These are phyloP conservation scores for Drosophila kurseongensis DNA, from an alignment of 1,140 invertebrate species.

Conservation along the genomic window DNA sequence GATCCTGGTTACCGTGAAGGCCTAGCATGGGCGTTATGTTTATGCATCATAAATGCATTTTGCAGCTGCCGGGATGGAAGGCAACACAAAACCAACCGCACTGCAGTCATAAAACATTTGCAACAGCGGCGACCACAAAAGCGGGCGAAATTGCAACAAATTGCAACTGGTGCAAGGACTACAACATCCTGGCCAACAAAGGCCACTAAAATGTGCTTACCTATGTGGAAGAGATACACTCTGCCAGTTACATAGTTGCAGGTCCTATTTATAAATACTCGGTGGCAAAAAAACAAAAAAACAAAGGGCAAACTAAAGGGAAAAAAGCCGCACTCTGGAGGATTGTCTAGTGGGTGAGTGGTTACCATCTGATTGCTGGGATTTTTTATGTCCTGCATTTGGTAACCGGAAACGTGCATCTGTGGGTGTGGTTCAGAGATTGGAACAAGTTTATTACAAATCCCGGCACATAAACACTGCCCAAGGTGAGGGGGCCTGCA, in stretches of 20 bases:
- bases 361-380: constrained; percentile 64
- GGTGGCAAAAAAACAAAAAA: background rate
- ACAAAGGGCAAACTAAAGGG: constrained; percentile 22
- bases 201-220: constrained; percentile 65
- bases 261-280: constrained; percentile 70
- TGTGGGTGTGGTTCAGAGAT: constrained; percentile 46
- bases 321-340: constrained; percentile 42
- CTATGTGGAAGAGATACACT: constrained; percentile 57
- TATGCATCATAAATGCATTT: constrained; percentile 81
- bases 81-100: constrained; percentile 23
- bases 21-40: constrained; percentile 63
- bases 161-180: constrained; percentile 55
- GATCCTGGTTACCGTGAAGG: constrained; percentile 13
- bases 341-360: constrained; percentile 30
- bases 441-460: constrained; percentile 67
- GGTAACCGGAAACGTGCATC: constrained; percentile 34
- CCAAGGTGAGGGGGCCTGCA: background rate
- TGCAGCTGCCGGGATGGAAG: constrained; percentile 19
- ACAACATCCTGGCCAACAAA: constrained; percentile 45
- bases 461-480: constrained; percentile 38
- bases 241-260: constrained; percentile 43
- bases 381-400: constrained; percentile 60
- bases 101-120: constrained; percentile 75
- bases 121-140: constrained; percentile 57
- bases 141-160: constrained; percentile 65